Base-by-base conservation (phyloP, 2,888 invertebrate species). In the Dynastes maya region DNA sequence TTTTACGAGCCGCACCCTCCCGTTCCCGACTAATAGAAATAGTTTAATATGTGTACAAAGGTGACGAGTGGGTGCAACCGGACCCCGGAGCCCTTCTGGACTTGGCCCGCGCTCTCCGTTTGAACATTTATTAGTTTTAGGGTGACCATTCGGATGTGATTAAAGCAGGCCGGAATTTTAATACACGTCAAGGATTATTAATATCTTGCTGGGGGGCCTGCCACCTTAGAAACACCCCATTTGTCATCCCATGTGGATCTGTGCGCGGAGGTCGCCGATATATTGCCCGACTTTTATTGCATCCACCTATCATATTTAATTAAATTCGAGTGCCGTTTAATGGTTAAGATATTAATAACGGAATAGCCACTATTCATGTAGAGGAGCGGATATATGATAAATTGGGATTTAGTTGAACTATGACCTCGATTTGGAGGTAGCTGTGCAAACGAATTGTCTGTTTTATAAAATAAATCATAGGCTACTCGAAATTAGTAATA, bases 61-160 rank as follows among this genome's bases (percentile, higher is more conserved):
- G 70, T 70, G 77, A 70, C 61, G 77, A 77, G 67, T 67, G 55
- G 76, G 76, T 72, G 72, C 72, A 32, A 53, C 72, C 58, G 72
- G 72, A 72, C 72, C 72, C 72, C 72, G 71, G 55, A 29, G 37
- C 71, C 55, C 55, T 45, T 45, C 71, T 55, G 58, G 45, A 65
- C 65, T 65, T 16, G 16, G 45, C 61, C 55, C 55, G n/a, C 64
- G 49, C 61, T 63, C 77, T 63, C 67, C 85, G 85, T 86, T 86
- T 86, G 86, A 87, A 87, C 86, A 86, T 87, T 87, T 86, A 87
- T 87, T 87, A 86, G 86, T 86, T 78, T 78, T 85, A 84, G 88
- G 88, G 88, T 87, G 88, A 87, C 87, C 88, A 86, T 85, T 87
- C 85, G 86, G 83, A 86, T 84, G 85, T 86, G 86, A 87, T 87